These are phyloP conservation scores for Zeuzera pyrina DNA, from an alignment of 2,888 invertebrate genomes.

Conservation along the genomic window DNA sequence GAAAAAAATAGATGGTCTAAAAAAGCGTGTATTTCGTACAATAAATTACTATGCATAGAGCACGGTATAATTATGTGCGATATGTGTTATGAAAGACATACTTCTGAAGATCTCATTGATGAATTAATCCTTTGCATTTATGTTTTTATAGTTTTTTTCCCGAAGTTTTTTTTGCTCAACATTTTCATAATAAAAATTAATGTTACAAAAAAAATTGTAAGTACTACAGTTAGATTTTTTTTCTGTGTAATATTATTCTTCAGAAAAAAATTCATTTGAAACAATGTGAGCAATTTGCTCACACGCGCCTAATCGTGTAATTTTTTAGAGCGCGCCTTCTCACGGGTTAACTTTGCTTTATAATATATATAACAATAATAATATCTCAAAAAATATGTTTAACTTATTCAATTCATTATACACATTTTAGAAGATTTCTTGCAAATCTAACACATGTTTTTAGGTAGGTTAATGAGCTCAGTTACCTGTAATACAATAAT, in stretches of 20 bases:
- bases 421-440: too few relatives aligned
- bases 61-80: not conserved
- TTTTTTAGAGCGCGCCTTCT: not conserved
- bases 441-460: too few relatives aligned
- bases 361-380: too few relatives aligned
- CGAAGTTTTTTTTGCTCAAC: too few relatives aligned
- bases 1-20: too few relatives aligned
- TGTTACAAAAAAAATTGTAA: not conserved
- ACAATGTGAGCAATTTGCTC: too few relatives aligned
- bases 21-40: conserved; percentile 1
- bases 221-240: conserved; percentile 1
- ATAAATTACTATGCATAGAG: not conserved
- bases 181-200: too few relatives aligned
- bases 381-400: too few relatives aligned
- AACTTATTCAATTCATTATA: too few relatives aligned
- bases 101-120: conserved; percentile 1
- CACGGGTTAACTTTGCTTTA: too few relatives aligned
- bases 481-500: too few relatives aligned
- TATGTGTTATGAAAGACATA: not conserved
- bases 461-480: too few relatives aligned
- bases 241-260: conserved; percentile 1
- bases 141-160: not conserved
- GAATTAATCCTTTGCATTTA: not conserved
- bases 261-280: not conserved
- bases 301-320: not conserved